A percentile compares a stretch with the other conserved stretches of the same genome.
phyloP scores from a whole-genome alignment of 2,888 invertebrate genomes.

The Allacma fusca region DNA sequence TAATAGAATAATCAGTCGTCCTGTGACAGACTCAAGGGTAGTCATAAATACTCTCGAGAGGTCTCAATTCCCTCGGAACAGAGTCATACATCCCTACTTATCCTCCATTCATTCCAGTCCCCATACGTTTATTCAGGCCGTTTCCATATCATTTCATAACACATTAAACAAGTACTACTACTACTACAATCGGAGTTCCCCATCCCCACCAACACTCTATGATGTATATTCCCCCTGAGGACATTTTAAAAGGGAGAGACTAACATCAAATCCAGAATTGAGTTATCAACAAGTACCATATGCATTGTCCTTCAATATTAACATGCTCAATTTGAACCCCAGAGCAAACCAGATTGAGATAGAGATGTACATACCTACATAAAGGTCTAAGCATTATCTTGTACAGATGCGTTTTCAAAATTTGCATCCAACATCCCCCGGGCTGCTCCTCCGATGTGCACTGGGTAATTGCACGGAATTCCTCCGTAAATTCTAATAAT shows the following conservation, averaged over 20 bases:
- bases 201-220: too few relatives aligned
- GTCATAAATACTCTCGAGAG: constrained; percentile 41
- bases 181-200: too few relatives aligned
- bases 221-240: neutral
- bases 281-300: constrained; percentile 16
- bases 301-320: constrained; percentile 1
- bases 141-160: neutral
- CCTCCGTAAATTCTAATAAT: too few relatives aligned
- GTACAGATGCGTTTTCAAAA: too few relatives aligned
- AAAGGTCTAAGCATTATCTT: too few relatives aligned
- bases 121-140: neutral
- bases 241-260: neutral
- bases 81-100: neutral
- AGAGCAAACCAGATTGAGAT: too few relatives aligned
- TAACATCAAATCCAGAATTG: neutral
- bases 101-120: neutral
- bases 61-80: neutral
- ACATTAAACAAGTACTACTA: too few relatives aligned
- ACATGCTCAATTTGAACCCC: neutral
- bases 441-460: too few relatives aligned
- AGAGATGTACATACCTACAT: too few relatives aligned
- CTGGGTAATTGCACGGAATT: too few relatives aligned
- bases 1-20: constrained; percentile 40
- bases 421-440: too few relatives aligned
- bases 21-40: constrained; percentile 20